Evolutionary conservation across 2,113 vertebrate genomes (phyloP).

Genomic region (Ibidorhyncha struthersii): DNA sequence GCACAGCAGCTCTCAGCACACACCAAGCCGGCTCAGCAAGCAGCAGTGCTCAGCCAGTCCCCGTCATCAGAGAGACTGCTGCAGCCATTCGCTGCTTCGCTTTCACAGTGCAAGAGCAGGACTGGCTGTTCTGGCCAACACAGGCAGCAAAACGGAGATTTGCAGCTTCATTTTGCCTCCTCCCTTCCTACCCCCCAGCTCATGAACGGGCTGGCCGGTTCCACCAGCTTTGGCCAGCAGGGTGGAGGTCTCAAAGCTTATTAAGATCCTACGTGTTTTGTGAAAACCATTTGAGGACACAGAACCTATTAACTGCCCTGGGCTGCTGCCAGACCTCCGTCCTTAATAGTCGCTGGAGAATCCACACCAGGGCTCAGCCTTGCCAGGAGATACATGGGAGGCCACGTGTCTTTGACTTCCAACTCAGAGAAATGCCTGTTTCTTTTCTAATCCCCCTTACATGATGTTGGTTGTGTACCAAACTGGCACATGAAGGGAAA

Average conservation of each 20-base stretch:
- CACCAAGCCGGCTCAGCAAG: accelerated
- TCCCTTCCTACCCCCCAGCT: not conserved
- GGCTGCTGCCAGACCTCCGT: conserved; percentile 9
- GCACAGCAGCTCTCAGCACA: not conserved
- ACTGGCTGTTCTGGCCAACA: not conserved
- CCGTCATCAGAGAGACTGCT: accelerated
- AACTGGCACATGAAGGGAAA: not conserved
- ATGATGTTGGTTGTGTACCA: not conserved
- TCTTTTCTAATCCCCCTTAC: not conserved
- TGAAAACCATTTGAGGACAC: not conserved
- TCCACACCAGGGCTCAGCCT: not conserved
- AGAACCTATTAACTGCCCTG: not conserved
- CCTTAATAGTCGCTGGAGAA: not conserved
- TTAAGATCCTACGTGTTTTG: not conserved
- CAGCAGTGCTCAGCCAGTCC: not conserved
- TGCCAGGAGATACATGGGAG: not conserved
- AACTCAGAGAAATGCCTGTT: not conserved
- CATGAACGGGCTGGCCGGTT: not conserved
- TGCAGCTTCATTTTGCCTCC: not conserved
- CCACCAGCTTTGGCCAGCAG: not conserved
- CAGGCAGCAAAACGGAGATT: not conserved
- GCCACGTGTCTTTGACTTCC: not conserved
- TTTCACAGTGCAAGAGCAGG: not conserved
- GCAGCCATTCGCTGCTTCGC: accelerated
- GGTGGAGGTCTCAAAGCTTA: conserved; percentile 12